Base-by-base conservation (phyloP, 2,797 vertebrate species). In the Cottoperca gobio region DNA sequence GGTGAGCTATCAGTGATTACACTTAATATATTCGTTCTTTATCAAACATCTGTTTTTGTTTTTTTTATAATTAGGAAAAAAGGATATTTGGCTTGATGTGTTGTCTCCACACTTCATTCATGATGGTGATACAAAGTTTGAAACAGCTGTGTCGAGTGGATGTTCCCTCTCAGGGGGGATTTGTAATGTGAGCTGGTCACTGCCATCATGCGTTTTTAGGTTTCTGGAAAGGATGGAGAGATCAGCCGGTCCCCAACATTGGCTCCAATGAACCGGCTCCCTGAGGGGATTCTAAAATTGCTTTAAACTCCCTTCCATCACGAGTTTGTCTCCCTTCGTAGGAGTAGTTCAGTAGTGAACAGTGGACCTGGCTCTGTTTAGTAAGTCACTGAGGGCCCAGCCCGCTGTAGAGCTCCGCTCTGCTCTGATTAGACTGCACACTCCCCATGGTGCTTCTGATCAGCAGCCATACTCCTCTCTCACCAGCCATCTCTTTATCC, bases 391-490 rank as follows among this genome's bases (percentile, higher is more conserved):
- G 64, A 78, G 86, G 70, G 70, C 74, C 75, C 63, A 67, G 66
- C 70, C 75, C 60, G 65, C 86, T 81, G 74, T 71, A 81, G 76
- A 75, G 75, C 48, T 14, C 57, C 43, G 39, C 71, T 79, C 84
- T 42, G 50, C 88, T 91, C 87, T 90, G 88, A 92, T 91, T 88
- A 85, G 76, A 79, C 86, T 42, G 54, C 83, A 59, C 59, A 35
- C 86, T 83, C 86, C 85, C 85, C 76, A 19, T 28, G 50, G 86
- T 54, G 84, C 70, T 53, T 88, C 78, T 91, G 84, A 91, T 91
- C 90, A 78, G 71, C 43, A 5, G 86, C 90, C 91, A 88, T 77
- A 63, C 68, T 82, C 66, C 21, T 79, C 81, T 76, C 73, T 69
- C 65, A 24, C 81, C 76, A 73, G 86, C 82, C 69, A 67, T 86